A percentile compares a stretch with the other conserved stretches of the same genome.
phyloP scores from a whole-genome alignment of 2,888 invertebrate species.

The Stenchaetothrips biformis region DNA sequence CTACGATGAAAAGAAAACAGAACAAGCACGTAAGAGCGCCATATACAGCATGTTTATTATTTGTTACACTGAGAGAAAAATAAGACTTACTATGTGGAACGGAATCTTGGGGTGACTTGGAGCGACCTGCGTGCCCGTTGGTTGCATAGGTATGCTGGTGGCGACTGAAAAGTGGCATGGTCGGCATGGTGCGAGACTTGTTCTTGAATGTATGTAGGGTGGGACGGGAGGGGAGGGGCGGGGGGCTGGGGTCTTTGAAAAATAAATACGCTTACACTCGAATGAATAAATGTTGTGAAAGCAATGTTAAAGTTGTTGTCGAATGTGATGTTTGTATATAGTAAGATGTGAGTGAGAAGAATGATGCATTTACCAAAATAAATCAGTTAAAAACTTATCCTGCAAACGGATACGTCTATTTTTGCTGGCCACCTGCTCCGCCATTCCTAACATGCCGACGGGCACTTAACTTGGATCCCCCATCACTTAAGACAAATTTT shows the following conservation, averaged over 20 bases:
- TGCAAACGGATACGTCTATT: too few relatives aligned
- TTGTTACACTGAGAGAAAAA: slow-evolving; percentile 17
- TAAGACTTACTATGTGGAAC: slow-evolving; percentile 6
- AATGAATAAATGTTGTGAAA: background rate
- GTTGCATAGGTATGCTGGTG: background rate
- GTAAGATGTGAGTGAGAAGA: slow-evolving; percentile 4
- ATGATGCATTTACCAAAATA: slow-evolving; percentile 22
- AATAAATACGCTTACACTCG: background rate
- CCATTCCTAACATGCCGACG: too few relatives aligned
- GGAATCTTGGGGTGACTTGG: background rate
- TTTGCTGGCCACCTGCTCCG: too few relatives aligned
- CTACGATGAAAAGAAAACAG: too few relatives aligned
- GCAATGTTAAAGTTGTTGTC: background rate
- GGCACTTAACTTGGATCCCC: too few relatives aligned
- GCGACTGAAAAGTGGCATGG: background rate
- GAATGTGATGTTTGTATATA: slow-evolving; percentile 16
- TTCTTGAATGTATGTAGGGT: background rate
- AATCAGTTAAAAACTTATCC: background rate
- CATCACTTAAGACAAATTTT: too few relatives aligned
- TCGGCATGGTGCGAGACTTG: background rate
- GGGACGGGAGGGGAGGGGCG: background rate
- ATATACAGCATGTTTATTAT: background rate
- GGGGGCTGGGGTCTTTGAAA: background rate
- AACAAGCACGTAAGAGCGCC: too few relatives aligned
- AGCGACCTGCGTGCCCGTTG: too few relatives aligned